Percentiles rank a stretch among this genome's conserved stretches.
Conservation (phyloP, 2,888 invertebrate genomes). For the Cremastinae sp. region DNA sequence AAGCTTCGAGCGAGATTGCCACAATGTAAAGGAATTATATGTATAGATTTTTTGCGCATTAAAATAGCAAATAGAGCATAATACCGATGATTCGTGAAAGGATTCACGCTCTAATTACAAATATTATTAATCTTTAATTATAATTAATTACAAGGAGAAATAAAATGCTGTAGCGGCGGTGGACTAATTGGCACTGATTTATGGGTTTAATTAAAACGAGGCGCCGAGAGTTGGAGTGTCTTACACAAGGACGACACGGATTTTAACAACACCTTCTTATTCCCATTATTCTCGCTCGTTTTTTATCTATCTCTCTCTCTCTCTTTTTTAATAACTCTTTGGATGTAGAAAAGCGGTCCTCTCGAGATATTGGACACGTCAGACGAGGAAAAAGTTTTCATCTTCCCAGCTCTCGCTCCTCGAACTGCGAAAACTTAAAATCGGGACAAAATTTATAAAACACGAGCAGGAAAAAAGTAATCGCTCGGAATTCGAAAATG, state of each 20-base stretch:
- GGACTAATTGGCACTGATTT: constrained; percentile 79
- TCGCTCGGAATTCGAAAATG: neutral
- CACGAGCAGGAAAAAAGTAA: neutral
- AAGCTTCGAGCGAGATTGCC: constrained; percentile 19
- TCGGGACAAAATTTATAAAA: constrained; percentile 19
- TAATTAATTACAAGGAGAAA: constrained; percentile 73
- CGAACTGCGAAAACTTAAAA: neutral
- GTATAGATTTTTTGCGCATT: neutral
- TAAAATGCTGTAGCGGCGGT: constrained; percentile 32
- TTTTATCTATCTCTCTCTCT: constrained; percentile 15
- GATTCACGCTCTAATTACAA: constrained; percentile 64
- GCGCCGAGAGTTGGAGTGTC: constrained; percentile 69
- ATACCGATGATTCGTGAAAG: constrained; percentile 58
- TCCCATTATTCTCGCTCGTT: constrained; percentile 47
- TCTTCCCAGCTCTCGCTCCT: neutral
- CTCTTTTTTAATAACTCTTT: constrained; percentile 16
- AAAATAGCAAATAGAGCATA: neutral
- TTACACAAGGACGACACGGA: constrained; percentile 70
- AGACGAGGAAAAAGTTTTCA: constrained; percentile 37
- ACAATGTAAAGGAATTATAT: constrained; percentile 12
- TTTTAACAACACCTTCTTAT: constrained; percentile 73
- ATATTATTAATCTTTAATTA: constrained; percentile 78
- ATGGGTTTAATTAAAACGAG: constrained; percentile 79
- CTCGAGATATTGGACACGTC: constrained; percentile 32
- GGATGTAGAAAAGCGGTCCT: constrained; percentile 6